Base-by-base conservation (phyloP, 2,113 vertebrate species). In the Glareola pratincola region DNA sequence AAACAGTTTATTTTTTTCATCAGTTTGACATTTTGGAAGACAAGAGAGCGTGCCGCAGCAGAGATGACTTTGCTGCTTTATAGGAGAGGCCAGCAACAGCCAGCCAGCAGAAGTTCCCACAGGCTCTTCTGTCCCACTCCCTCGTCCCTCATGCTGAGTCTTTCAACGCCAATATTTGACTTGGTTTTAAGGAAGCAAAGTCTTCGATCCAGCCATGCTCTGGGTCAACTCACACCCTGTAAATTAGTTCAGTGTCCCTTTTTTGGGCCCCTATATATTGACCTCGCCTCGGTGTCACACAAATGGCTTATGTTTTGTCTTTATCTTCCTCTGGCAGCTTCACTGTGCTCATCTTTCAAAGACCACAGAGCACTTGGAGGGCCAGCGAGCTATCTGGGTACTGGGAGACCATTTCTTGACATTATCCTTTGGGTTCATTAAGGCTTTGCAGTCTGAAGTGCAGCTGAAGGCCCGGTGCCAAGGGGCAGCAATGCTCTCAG, bases 31-130 rank as follows among this genome's bases (percentile, higher is more conserved):
- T 90, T 88, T 72, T 75, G 94, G 96, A 94, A 94, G 92, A 90
- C 23, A 67, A 82, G 41, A 21, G 63, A 85, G 54, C 84, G 48
- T 73, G 85, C 83, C 85, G 92, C 71, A 72, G 36, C 74, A 51
- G 88, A 94, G 63, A 39, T 81, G 67, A 79, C 54, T 86, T 67
- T 57, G 43, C 36, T 83, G 64, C 82, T 95, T 68, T 68, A 67
- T 43, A 95, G 86, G 83, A 63, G 53, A 91, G 75, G 39, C 89
- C 92, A 93, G 90, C 63, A 80, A 79, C 8, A 92, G 39, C 11
- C 4, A 36, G 51, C 13, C 95, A 86, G 92, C 92, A 97, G 85
- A 92, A 91, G 72, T 85, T 97, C 94, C 88, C 69, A 92, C 4
- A 0, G 88, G 81, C 59, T 94, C 72, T 89, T 89, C 89, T 76